phyloP scores from a whole-genome alignment of 2,113 vertebrate genomes.

The Laticauda laticaudata region DNA sequence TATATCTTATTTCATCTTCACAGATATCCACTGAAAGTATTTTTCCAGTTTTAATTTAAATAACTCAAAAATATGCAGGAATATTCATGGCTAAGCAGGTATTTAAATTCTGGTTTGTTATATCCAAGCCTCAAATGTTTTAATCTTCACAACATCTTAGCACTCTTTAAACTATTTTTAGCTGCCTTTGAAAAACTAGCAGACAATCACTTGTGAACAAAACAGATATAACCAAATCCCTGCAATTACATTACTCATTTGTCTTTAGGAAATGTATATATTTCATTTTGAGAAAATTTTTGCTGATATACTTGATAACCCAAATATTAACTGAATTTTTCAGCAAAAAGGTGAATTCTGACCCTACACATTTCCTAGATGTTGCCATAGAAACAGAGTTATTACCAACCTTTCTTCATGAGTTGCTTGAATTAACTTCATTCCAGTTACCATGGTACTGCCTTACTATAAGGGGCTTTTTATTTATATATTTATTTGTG shows the following conservation, averaged over 20 bases:
- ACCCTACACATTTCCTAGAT: neutral
- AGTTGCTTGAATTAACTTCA: conserved; percentile 23
- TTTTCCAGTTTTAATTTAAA: neutral
- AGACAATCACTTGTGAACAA: neutral
- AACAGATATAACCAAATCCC: neutral
- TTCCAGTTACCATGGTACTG: conserved; percentile 20
- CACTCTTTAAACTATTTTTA: neutral
- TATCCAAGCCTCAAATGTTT: neutral
- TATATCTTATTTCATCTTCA: neutral
- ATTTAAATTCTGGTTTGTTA: neutral
- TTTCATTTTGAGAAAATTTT: neutral
- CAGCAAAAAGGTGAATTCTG: conserved; percentile 4
- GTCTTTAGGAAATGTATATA: neutral
- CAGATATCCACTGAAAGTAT: neutral
- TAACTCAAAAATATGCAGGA: neutral
- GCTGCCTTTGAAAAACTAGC: neutral
- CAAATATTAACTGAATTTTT: neutral
- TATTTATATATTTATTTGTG: neutral
- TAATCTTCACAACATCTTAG: neutral
- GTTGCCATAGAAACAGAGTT: conserved; percentile 12
- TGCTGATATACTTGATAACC: neutral
- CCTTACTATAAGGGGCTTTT: neutral
- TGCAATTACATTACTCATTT: neutral
- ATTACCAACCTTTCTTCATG: conserved; percentile 12
- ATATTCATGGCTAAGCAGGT: neutral